phyloP scores from a whole-genome alignment of 2,797 vertebrate genomes.

The Anguilla anguilla region DNA sequence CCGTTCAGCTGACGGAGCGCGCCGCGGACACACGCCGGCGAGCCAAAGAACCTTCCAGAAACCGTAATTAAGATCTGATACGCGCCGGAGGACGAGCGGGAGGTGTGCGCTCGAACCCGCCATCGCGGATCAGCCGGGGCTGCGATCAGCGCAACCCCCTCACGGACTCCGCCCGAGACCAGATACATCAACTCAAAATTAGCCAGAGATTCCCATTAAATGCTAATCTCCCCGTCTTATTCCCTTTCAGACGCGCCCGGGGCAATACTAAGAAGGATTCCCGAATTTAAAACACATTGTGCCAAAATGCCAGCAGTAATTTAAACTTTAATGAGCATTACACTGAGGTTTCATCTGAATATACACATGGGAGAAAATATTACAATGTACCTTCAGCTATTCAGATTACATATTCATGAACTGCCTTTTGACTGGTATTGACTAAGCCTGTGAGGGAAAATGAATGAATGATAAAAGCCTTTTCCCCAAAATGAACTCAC shows the following conservation, averaged over 20 bases:
- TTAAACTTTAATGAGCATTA: conserved; percentile 68
- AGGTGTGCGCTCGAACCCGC: conserved; percentile 33
- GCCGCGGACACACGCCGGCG: conserved; percentile 18
- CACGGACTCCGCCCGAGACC: conserved; percentile 50
- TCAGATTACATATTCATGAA: conserved; percentile 52
- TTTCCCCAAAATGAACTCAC: background rate
- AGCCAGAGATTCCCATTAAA: conserved; percentile 60
- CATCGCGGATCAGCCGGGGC: conserved; percentile 38
- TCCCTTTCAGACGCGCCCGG: conserved; percentile 36
- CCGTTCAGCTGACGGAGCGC: background rate
- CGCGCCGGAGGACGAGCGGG: background rate
- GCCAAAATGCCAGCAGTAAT: conserved; percentile 54
- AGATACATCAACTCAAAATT: conserved; percentile 53
- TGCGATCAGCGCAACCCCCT: conserved; percentile 49
- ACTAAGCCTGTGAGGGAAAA: background rate
- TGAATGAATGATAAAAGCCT: background rate
- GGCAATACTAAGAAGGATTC: conserved; percentile 41
- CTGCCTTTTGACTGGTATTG: conserved; percentile 23
- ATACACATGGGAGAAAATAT: conserved; percentile 53
- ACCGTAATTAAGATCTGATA: conserved; percentile 34
- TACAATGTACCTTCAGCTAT: conserved; percentile 52
- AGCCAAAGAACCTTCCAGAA: conserved; percentile 24
- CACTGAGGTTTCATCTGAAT: conserved; percentile 60
- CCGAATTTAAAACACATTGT: conserved; percentile 57
- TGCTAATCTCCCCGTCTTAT: conserved; percentile 54